Evolutionary conservation across 2,888 invertebrate genomes (phyloP).

Genomic region (Stegophylla sp.): DNA sequence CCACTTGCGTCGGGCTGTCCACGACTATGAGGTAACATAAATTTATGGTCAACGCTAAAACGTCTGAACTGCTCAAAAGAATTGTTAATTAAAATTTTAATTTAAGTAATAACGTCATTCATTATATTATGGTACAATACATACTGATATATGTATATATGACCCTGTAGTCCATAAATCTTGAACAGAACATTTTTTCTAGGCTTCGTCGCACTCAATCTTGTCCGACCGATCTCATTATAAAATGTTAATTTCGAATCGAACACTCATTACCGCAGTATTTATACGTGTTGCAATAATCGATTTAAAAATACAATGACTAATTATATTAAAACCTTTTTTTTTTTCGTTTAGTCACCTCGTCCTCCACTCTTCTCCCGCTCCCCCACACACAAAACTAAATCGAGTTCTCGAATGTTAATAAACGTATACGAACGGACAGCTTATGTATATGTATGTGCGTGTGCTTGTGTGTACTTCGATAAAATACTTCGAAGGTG

Average conservation of each 20-base stretch:
- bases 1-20: too few species aligned
- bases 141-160: too few species aligned
- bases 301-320: constrained; percentile 22
- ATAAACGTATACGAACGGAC: neutral
- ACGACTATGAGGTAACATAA: too few species aligned
- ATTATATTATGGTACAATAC: neutral
- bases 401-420: neutral
- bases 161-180: constrained; percentile 4
- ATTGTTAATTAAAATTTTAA: constrained; percentile 28
- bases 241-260: constrained; percentile 37
- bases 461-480: neutral
- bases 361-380: neutral
- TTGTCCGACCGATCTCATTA: neutral
- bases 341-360: neutral
- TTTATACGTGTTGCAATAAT: neutral
- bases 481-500: constrained; percentile 39
- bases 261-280: constrained; percentile 5
- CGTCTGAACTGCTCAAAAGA: neutral
- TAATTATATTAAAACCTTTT: constrained; percentile 22
- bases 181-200: constrained; percentile 10
- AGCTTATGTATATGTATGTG: neutral
- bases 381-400: neutral
- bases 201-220: constrained; percentile 18
- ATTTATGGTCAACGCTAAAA: too few species aligned
- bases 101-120: constrained; percentile 9